Evolutionary conservation across 2,113 vertebrate species (phyloP).

Genomic region (Pipa parva): DNA sequence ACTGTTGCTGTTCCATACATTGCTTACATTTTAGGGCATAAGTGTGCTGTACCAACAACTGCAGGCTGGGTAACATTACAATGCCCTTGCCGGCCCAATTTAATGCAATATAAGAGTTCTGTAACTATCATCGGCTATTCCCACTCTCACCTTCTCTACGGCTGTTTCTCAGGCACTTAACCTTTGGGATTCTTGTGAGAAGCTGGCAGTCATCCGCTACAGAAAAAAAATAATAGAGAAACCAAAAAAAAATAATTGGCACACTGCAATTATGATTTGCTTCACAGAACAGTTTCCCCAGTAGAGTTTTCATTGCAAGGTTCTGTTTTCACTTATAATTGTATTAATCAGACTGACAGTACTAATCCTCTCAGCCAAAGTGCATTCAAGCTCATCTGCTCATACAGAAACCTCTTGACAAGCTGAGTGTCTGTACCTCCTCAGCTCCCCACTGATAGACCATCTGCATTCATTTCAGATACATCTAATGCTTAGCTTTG

Average conservation of each 20-base stretch:
- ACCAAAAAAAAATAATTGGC: slow-evolving; percentile 42
- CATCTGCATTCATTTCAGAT: not conserved
- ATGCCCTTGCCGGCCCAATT: slow-evolving; percentile 51
- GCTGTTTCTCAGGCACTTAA: slow-evolving; percentile 85
- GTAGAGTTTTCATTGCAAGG: slow-evolving; percentile 35
- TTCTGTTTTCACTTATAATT: slow-evolving; percentile 50
- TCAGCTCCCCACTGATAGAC: not conserved
- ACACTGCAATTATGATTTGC: slow-evolving; percentile 42
- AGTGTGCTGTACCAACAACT: too few relatives aligned
- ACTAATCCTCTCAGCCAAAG: slow-evolving; percentile 40
- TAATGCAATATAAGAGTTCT: slow-evolving; percentile 76
- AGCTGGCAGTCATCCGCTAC: slow-evolving; percentile 94
- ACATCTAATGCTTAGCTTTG: not conserved
- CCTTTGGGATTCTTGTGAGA: slow-evolving; percentile 89
- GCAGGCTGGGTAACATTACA: too few relatives aligned
- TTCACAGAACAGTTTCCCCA: slow-evolving; percentile 22
- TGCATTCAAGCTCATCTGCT: slow-evolving; percentile 37
- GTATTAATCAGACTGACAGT: slow-evolving; percentile 46
- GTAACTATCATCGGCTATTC: not conserved
- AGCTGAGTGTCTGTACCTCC: not conserved
- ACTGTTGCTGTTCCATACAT: too few relatives aligned
- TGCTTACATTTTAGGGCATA: too few relatives aligned
- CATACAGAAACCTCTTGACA: slow-evolving; percentile 21
- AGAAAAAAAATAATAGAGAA: slow-evolving; percentile 17
- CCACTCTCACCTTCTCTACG: slow-evolving; percentile 80